Base-by-base conservation (phyloP, 2,888 invertebrate genomes). In the Sinotaia quadrata region DNA sequence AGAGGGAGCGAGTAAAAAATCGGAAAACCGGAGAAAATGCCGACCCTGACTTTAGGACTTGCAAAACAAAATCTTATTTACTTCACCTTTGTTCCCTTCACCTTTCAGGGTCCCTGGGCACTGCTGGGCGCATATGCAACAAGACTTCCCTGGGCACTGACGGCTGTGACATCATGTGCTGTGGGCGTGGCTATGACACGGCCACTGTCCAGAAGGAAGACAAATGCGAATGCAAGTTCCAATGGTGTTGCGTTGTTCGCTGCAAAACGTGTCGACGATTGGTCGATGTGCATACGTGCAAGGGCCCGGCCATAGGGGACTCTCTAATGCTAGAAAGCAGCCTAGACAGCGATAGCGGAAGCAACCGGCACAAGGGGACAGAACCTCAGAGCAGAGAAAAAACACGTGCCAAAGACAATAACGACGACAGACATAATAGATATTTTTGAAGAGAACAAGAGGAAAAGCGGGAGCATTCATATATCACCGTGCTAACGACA, bases 191-290 rank as follows among this genome's bases (percentile, higher is more conserved):
- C 52, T 90, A 88, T 81, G 83, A 88, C 76, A 84, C 89, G 67
- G 90, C 91, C 74, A 92, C 92, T 71, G 91, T 92, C 74, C 91
- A 91, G 82, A 91, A 91, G 69, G 91, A 92, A 61, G 93, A 94
- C 65, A 84, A 88, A 57, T 95, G 95, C 89, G 92, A 93, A 84
- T 95, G 95, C 90, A 93, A 93, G 87, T 94, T 94, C 90, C 92
- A 93, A 89, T 94, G 93, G 91, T 95, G 95, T 89, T 95, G 95
- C 89, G 93, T 93, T 87, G 94, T 95, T 71, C 93, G 93, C 89
- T 95, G 95, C 90, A 93, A 94, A 89, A 93, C 93, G 68, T 95
- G 95, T 65, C 76, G 78, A 10, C 75, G 78, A 91, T 83, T 85
- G 76, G 91, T 93, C 74, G 94, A 95, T 85, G 91, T 93, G 63